Conservation (phyloP, 2,888 invertebrate genomes). For the Cataglyphis altisquamis region DNA sequence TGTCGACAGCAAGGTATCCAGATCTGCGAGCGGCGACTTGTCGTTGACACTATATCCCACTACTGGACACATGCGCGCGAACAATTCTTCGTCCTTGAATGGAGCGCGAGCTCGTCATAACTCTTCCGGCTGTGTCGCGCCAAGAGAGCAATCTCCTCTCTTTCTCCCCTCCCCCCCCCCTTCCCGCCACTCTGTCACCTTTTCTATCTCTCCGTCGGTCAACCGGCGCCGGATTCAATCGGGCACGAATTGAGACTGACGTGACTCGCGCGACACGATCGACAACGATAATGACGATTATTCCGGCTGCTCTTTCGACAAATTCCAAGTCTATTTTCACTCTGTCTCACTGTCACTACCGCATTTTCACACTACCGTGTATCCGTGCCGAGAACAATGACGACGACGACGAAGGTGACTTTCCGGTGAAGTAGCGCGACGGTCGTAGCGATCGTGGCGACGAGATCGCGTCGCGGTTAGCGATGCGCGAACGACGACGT, state of each 20-base stretch:
- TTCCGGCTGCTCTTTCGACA: neutral
- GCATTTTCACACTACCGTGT: slow-evolving; percentile 40
- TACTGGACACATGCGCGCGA: slow-evolving; percentile 86
- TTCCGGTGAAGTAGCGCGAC: slow-evolving; percentile 9
- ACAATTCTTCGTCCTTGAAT: slow-evolving; percentile 71
- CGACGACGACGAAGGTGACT: slow-evolving; percentile 1
- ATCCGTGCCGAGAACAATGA: slow-evolving; percentile 43
- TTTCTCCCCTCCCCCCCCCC: slow-evolving; percentile 31
- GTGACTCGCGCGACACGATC: slow-evolving; percentile 48
- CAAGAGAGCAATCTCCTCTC: slow-evolving; percentile 35
- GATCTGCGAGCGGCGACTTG: slow-evolving; percentile 84
- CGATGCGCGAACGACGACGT: slow-evolving; percentile 30
- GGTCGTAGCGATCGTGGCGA: slow-evolving; percentile 26
- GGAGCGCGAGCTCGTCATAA: slow-evolving; percentile 81
- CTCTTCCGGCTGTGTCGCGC: slow-evolving; percentile 64
- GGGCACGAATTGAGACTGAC: slow-evolving; percentile 19
- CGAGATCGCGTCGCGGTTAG: slow-evolving; percentile 8
- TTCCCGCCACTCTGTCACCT: neutral
- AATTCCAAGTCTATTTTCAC: slow-evolving; percentile 21
- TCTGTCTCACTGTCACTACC: slow-evolving; percentile 53
- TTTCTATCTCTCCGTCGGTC: slow-evolving; percentile 54
- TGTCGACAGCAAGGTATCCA: slow-evolving; percentile 87
- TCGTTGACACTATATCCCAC: slow-evolving; percentile 82
- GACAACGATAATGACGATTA: slow-evolving; percentile 15
- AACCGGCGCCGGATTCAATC: slow-evolving; percentile 20